A percentile compares a stretch with the other conserved stretches of the same genome.
Evolutionary conservation across 2,888 invertebrate genomes (phyloP).

Genomic region (Frankliniella intonsa): DNA sequence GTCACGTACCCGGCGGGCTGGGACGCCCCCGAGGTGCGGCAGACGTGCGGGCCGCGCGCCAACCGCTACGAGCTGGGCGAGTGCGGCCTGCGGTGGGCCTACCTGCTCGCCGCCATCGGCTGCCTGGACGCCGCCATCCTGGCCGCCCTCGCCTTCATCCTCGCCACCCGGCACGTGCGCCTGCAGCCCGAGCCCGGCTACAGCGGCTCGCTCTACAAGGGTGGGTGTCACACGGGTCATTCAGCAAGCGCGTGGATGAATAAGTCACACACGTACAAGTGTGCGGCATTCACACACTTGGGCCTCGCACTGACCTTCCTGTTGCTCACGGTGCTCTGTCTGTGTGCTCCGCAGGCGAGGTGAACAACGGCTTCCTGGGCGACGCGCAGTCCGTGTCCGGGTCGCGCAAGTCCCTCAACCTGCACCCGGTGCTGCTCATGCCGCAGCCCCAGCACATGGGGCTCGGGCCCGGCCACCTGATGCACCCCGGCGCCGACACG

Average conservation of each 20-base stretch:
- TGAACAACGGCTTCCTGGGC: conserved; percentile 80
- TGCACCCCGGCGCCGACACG: conserved; percentile 54
- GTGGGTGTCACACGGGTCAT: no score
- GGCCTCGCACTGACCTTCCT: no score
- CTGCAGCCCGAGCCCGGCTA: conserved; percentile 75
- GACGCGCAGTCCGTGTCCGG: conserved; percentile 80
- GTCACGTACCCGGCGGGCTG: conserved; percentile 87
- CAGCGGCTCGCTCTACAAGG: conserved; percentile 61
- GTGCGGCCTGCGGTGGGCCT: conserved; percentile 90
- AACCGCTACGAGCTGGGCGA: conserved; percentile 68
- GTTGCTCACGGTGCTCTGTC: conserved; percentile 39
- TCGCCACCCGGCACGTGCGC: conserved; percentile 83
- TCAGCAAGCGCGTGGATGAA: no score
- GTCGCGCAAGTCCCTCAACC: conserved; percentile 77
- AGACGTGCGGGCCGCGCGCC: conserved; percentile 79
- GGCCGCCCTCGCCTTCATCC: conserved; percentile 85
- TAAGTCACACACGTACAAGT: no score
- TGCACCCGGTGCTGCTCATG: conserved; percentile 81
- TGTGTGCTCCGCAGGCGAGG: conserved; percentile 62
- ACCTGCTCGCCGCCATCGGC: conserved; percentile 85
- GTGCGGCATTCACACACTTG: no score
- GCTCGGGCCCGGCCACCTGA: conserved; percentile 47
- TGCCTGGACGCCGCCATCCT: conserved; percentile 80
- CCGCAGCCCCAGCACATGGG: conserved; percentile 53
- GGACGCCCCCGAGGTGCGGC: conserved; percentile 75